These are phyloP conservation scores for Neodontobutis hainanensis DNA, from an alignment of 2,113 vertebrate species.

Conservation along the genomic window DNA sequence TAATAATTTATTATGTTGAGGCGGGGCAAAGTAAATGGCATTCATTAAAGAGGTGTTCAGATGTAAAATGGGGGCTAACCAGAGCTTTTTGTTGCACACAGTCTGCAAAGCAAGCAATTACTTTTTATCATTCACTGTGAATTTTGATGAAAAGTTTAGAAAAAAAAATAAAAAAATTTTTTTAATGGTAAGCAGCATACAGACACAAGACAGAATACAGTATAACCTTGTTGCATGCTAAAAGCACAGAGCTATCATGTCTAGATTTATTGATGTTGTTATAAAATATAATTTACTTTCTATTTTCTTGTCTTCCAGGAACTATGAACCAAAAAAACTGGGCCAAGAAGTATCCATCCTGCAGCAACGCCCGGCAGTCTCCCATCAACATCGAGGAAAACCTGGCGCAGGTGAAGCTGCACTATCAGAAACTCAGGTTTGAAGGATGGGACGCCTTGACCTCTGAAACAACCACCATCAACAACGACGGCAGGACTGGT, in stretches of 20 bases:
- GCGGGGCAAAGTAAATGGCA: background rate
- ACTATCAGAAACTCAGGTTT: constrained; percentile 89
- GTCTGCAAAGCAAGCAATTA: no score
- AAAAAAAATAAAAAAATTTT: no score
- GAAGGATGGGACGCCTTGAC: constrained; percentile 88
- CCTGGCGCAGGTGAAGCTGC: constrained; percentile 90
- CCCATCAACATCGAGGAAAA: constrained; percentile 95
- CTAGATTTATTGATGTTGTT: background rate
- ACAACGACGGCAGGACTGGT: constrained; percentile 97
- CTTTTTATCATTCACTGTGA: no score
- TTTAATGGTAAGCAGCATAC: no score
- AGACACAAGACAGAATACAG: no score
- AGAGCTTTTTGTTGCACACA: no score
- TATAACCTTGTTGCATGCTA: no score
- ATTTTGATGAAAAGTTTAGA: no score
- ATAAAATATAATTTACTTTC: no score
- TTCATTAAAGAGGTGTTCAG: background rate
- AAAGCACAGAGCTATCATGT: background rate
- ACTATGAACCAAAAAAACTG: constrained; percentile 94
- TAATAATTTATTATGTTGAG: background rate
- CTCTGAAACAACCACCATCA: constrained; percentile 82
- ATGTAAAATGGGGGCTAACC: no score
- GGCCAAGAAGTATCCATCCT: constrained; percentile 93
- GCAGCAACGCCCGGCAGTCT: constrained; percentile 93
- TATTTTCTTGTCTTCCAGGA: constrained; percentile 73